Base-by-base conservation (phyloP, 2,797 vertebrate genomes). In the Hoplostethus mediterraneus region DNA sequence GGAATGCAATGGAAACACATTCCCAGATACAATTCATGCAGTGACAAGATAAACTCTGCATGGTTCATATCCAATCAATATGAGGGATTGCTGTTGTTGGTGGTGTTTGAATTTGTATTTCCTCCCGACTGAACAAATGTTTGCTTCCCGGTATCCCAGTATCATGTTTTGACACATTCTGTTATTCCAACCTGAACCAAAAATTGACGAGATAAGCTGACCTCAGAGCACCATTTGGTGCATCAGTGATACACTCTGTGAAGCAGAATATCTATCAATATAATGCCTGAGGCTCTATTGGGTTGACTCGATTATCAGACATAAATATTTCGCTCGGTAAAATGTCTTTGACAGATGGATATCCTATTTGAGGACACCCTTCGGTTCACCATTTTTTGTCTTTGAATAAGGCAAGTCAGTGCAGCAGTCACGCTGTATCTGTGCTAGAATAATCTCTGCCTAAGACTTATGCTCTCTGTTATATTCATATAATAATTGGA, bases 101-200 rank as follows among this genome's bases (percentile, higher is more conserved):
- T 49, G 11, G 13, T 57, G 66, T 81, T 79, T 82, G 71, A 84
- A 82, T 88, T 82, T 85, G 63, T 86, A 75, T 82, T 82, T 80
- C 70, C 17, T 63, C 66, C 73, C 77, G 73, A 82, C 47, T 28
- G 60, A 84, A 84, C 65, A 80, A 51, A 73, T 61, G 51, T 65
- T 58, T 33, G 57, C 75, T 68, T 45, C 52, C 69, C 65, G 75
- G 81, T 82, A 79, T 76, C 62, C 66, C 63, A 10, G 40, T 85
- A 80, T 91, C 80, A 81, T 79, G 68, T 87, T 81, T 80, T 86
- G 76, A 83, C 82, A 85, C 82, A 83, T 84, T 83, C 60, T 78
- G 73, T 73, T 77, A 77, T 73, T 78, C 58, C 64, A 64, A 69
- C 63, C 73, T 63, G 73, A 87, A 81, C 56, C 52, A 73, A 72